These are phyloP conservation scores for Ctenoplectra terminalis DNA, from an alignment of 1,140 invertebrate genomes.

Conservation along the genomic window DNA sequence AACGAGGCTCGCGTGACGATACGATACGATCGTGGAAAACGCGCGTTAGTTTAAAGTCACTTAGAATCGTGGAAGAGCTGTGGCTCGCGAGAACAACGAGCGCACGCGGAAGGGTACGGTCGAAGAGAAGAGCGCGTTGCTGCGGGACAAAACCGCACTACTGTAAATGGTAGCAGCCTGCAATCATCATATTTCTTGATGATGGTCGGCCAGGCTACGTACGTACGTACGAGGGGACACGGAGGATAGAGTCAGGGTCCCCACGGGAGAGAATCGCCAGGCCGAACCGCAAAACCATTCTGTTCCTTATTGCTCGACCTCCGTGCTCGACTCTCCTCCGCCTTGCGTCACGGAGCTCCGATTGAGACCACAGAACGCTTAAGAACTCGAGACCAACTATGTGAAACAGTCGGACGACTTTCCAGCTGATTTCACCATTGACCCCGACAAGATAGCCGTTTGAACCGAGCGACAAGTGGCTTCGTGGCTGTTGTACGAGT, in stretches of 20 bases:
- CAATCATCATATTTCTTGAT: conserved; percentile 78
- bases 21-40: conserved; percentile 18
- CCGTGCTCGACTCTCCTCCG: conserved; percentile 51
- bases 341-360: conserved; percentile 45
- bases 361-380: conserved; percentile 68
- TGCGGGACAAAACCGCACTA: conserved; percentile 75
- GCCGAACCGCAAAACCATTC: conserved; percentile 77
- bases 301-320: conserved; percentile 79
- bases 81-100: conserved; percentile 25
- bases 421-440: conserved; percentile 66
- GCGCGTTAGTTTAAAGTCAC: conserved; percentile 36
- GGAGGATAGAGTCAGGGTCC: conserved; percentile 50
- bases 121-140: conserved; percentile 8
- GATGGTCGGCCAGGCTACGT: conserved; percentile 60
- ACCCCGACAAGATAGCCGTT: conserved; percentile 51
- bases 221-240: conserved; percentile 55
- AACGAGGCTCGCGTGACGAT: background rate
- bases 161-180: conserved; percentile 78
- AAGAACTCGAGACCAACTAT: conserved; percentile 58
- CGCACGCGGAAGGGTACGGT: conserved; percentile 31
- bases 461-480: conserved; percentile 39
- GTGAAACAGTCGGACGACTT: conserved; percentile 64
- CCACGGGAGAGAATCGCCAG: conserved; percentile 64
- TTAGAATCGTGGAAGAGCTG: conserved; percentile 50
- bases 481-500: background rate